Percentiles rank a stretch among this genome's conserved stretches.
Conservation (phyloP, 2,113 vertebrate species). For the Carassius gibelio region DNA sequence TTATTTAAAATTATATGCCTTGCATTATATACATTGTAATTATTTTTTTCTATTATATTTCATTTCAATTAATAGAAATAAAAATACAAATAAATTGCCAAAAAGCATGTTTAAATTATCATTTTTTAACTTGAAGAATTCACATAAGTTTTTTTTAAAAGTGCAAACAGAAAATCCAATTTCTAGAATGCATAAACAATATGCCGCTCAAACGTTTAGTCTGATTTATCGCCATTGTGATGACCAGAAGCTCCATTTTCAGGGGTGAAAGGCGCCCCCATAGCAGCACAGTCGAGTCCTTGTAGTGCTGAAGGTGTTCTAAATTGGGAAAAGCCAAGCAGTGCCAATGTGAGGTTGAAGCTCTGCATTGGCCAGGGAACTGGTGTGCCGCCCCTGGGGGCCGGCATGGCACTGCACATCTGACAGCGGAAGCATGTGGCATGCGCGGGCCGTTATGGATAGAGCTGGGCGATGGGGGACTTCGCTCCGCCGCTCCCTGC, state of each 20-base stretch:
- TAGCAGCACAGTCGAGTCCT: constrained; percentile 38
- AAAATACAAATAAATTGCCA: too few relatives aligned
- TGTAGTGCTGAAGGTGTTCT: constrained; percentile 54
- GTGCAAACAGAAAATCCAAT: neutral
- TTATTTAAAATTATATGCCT: neutral
- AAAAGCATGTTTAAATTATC: too few relatives aligned
- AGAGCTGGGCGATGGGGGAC: constrained; percentile 68
- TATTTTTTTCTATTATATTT: too few relatives aligned
- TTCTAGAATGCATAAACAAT: neutral
- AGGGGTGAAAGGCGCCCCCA: constrained; percentile 35
- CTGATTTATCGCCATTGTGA: constrained; percentile 15
- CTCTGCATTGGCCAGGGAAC: constrained; percentile 58
- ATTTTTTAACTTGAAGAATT: neutral
- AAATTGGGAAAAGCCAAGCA: constrained; percentile 59
- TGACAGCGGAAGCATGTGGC: constrained; percentile 73
- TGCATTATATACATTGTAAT: neutral
- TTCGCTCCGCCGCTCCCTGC: constrained; percentile 69
- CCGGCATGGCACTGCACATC: constrained; percentile 62
- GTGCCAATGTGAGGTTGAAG: constrained; percentile 61
- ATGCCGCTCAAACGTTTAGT: constrained; percentile 38
- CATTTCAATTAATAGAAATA: too few relatives aligned
- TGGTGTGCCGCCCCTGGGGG: constrained; percentile 57
- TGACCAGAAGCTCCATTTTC: neutral
- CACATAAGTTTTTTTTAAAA: neutral
- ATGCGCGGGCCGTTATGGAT: constrained; percentile 71